phyloP scores from a whole-genome alignment of 2,888 invertebrate species.

The Pristionchus fissidentatus region DNA sequence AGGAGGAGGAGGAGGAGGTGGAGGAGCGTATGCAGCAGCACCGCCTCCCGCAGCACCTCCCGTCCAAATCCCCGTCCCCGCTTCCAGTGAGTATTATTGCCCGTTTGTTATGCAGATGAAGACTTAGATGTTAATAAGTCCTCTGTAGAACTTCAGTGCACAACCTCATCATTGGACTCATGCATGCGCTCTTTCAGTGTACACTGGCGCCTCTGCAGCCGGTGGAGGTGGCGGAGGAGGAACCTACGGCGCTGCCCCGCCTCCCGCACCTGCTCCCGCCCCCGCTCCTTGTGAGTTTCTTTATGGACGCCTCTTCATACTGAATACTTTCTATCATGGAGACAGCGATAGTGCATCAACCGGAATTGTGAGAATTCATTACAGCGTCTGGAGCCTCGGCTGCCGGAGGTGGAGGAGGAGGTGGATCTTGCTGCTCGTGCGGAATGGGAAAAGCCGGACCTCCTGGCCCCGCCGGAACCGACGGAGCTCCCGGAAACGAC shows the following conservation, averaged over 20 bases:
- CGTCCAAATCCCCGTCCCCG: too few relatives aligned
- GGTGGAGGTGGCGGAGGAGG: background rate
- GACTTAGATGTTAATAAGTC: too few relatives aligned
- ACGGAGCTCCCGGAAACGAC: conserved; percentile 68
- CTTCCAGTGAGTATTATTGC: too few relatives aligned
- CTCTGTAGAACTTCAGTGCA: conserved; percentile 37
- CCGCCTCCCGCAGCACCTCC: too few relatives aligned
- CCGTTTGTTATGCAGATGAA: too few relatives aligned
- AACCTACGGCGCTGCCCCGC: background rate
- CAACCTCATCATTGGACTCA: background rate
- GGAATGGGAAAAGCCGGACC: conserved; percentile 68
- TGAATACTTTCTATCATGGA: too few relatives aligned
- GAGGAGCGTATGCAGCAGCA: too few relatives aligned
- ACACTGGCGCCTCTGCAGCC: conserved; percentile 1
- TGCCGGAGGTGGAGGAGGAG: conserved; percentile 49
- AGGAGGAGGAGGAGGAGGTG: too few relatives aligned
- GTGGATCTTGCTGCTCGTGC: conserved; percentile 64
- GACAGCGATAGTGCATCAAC: too few relatives aligned
- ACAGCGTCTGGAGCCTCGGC: conserved; percentile 50
- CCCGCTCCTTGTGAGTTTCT: background rate
- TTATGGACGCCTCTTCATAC: background rate
- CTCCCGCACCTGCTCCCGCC: background rate
- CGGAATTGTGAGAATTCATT: too few relatives aligned
- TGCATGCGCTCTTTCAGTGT: background rate
- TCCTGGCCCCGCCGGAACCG: conserved; percentile 63